Evolutionary conservation across 2,888 invertebrate genomes (phyloP).

Genomic region (Rhyacophila evoluta): DNA sequence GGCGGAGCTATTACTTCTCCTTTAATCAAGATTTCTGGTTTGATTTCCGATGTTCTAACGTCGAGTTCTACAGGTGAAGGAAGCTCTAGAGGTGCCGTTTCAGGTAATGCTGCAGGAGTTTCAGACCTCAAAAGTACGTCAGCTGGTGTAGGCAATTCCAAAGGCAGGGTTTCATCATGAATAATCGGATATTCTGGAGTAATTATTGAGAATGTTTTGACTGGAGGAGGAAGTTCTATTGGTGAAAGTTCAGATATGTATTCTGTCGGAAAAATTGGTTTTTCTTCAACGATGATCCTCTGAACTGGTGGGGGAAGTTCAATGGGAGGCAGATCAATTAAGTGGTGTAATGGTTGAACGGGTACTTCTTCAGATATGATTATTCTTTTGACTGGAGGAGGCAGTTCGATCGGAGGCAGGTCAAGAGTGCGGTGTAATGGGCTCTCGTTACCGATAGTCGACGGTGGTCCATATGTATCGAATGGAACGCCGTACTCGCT

Average conservation of each 20-base stretch:
- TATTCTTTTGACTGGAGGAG: neutral
- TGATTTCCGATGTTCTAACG: neutral
- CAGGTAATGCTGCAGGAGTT: neutral
- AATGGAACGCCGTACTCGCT: conserved; percentile 39
- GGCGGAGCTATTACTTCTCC: neutral
- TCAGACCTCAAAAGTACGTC: no score
- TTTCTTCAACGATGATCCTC: neutral
- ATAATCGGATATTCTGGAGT: neutral
- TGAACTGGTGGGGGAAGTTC: neutral
- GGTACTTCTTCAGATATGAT: neutral
- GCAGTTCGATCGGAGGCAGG: neutral
- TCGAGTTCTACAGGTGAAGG: neutral
- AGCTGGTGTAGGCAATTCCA: no score
- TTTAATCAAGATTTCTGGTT: neutral
- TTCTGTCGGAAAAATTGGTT: neutral
- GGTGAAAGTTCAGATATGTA: neutral
- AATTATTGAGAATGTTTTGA: neutral
- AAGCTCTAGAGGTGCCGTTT: neutral
- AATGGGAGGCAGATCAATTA: neutral
- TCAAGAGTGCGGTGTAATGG: neutral
- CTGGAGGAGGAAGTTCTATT: neutral
- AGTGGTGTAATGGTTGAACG: neutral
- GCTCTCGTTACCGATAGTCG: neutral
- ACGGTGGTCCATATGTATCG: conserved; percentile 35
- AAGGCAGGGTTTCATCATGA: no score